Conservation (phyloP, 2,888 invertebrate genomes). For the Nasonovia ribisnigri region DNA sequence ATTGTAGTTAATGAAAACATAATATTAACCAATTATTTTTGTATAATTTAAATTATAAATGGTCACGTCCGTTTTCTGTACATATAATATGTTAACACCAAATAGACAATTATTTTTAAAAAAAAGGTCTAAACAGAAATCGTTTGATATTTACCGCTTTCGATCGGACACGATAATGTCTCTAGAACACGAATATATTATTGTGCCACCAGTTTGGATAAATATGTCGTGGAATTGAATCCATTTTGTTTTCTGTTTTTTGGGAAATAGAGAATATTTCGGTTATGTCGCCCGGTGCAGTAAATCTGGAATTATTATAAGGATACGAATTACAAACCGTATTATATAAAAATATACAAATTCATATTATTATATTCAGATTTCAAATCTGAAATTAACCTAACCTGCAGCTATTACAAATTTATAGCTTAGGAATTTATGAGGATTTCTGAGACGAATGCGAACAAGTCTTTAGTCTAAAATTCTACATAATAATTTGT, state of each 20-base stretch:
- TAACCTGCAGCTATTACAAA: too few species aligned
- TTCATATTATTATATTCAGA: neutral
- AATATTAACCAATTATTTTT: neutral
- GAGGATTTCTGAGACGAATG: neutral
- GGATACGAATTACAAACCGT: neutral
- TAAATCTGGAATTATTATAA: neutral
- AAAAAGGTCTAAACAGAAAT: neutral
- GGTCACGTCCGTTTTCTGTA: neutral
- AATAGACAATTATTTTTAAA: neutral
- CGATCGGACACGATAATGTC: neutral
- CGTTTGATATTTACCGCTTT: neutral
- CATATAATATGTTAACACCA: neutral
- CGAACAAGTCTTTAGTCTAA: neutral
- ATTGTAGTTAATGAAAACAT: neutral
- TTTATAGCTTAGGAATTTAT: too few species aligned
- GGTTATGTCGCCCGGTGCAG: too few species aligned
- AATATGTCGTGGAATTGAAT: neutral
- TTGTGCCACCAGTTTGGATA: neutral
- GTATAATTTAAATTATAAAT: neutral
- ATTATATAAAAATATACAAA: neutral
- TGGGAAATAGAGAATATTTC: neutral
- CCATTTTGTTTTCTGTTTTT: neutral
- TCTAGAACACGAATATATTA: neutral
- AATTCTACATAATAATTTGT: too few species aligned
- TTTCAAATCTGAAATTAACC: too few species aligned